These are phyloP conservation scores for Thaleichthys pacificus DNA, from an alignment of 2,797 vertebrate species.

Conservation along the genomic window DNA sequence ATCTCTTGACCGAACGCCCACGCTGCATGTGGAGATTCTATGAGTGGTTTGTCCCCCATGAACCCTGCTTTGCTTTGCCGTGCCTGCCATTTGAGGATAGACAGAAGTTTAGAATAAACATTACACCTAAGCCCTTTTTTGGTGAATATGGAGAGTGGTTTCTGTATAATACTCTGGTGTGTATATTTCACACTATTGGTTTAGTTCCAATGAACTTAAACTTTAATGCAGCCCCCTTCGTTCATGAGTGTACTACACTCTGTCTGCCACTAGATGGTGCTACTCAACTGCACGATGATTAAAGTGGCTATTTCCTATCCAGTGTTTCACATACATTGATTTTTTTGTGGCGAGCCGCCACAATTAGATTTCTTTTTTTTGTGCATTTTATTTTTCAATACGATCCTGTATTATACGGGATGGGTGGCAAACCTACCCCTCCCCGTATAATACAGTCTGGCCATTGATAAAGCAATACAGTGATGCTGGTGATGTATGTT, in stretches of 20 bases:
- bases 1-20: background rate
- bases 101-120: background rate
- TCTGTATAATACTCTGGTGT: background rate
- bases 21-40: background rate
- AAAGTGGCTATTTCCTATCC: background rate
- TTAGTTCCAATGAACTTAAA: background rate
- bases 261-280: background rate
- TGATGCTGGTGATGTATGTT: too few species aligned
- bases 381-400: too few species aligned
- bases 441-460: too few species aligned
- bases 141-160: too few species aligned
- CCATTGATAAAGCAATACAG: too few species aligned
- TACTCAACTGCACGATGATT: background rate
- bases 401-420: too few species aligned
- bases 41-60: background rate
- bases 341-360: too few species aligned
- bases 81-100: background rate
- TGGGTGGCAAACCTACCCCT: too few species aligned
- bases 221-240: background rate
- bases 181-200: background rate
- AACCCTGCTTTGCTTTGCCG: background rate
- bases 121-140: too few species aligned
- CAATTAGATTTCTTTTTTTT: too few species aligned
- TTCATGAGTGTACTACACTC: background rate
- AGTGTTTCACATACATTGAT: too few species aligned